Evolutionary conservation across 1,140 invertebrate species (phyloP).

Genomic region (honey bee (Apis mellifera)): Amel_HAv3.1 CM009941.2:15674501-15675000

Average conservation of each 20-base stretch:
- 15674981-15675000: no score
- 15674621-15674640: neutral
- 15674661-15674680: neutral
- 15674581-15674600: neutral
- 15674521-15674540: neutral
- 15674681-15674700: neutral
- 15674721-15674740: neutral
- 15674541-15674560: slow-evolving; percentile 18
- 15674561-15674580: neutral
- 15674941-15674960: neutral
- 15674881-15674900: neutral
- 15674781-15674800: neutral
- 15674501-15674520: neutral
- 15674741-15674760: neutral
- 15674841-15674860: no score
- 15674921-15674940: neutral
- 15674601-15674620: neutral
- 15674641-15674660: neutral
- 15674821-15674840: neutral
- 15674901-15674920: neutral
- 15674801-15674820: neutral
- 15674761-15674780: neutral
- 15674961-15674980: no score
- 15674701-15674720: neutral
- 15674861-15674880: no score